A percentile compares a stretch with the other conserved stretches of the same genome.
phyloP scores from a whole-genome alignment of 2,888 invertebrate species.

The Brachynemurus nebulosus region DNA sequence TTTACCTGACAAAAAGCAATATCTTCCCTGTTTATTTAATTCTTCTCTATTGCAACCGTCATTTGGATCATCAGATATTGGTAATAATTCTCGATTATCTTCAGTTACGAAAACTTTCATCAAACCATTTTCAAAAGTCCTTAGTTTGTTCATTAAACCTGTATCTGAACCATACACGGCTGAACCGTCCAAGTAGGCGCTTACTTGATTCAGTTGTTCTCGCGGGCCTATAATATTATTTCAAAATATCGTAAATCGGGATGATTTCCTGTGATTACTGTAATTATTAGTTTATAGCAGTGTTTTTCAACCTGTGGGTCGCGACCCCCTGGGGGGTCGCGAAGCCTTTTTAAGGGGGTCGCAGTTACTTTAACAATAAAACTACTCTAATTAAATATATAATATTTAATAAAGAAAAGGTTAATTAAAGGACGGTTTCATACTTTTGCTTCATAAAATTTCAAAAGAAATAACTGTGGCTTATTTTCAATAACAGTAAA shows the following conservation, averaged over 20 bases:
- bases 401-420: too few relatives aligned
- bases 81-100: constrained; percentile 53
- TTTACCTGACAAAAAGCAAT: constrained; percentile 62
- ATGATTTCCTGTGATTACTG: not conserved
- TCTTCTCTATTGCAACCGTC: constrained; percentile 66
- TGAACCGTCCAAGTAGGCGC: constrained; percentile 74
- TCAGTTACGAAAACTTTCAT: constrained; percentile 49
- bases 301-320: too few relatives aligned
- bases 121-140: constrained; percentile 40
- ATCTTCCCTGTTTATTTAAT: constrained; percentile 54
- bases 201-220: constrained; percentile 72
- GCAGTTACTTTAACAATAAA: too few relatives aligned
- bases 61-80: constrained; percentile 49
- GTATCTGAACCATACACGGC: constrained; percentile 59
- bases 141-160: constrained; percentile 34
- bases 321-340: too few relatives aligned
- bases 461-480: too few relatives aligned
- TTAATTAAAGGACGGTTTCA: too few relatives aligned
- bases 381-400: too few relatives aligned
- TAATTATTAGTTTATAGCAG: too few relatives aligned
- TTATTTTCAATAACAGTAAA: too few relatives aligned
- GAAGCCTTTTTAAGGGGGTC: too few relatives aligned
- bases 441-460: too few relatives aligned
- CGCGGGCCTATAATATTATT: constrained; percentile 42
- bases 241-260: not conserved